phyloP scores from a whole-genome alignment of 2,888 invertebrate genomes.

The Nemoura dubitans region DNA sequence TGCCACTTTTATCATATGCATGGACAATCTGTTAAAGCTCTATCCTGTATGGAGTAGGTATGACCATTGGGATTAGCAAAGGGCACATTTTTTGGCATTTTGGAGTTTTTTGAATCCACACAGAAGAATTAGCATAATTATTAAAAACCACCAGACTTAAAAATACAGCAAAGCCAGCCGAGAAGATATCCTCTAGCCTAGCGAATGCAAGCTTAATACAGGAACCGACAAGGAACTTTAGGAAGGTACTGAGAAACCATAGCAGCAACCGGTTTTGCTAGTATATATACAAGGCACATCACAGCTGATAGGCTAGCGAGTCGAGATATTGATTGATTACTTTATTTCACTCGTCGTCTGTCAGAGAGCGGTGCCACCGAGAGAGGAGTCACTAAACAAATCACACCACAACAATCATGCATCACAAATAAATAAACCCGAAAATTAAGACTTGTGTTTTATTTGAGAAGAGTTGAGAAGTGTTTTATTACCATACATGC shows the following conservation, averaged over 20 bases:
- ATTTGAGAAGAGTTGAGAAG: too few relatives aligned
- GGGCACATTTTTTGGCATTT: too few relatives aligned
- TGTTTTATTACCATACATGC: too few relatives aligned
- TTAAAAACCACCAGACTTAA: too few relatives aligned
- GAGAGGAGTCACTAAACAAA: not conserved
- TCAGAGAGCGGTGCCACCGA: not conserved
- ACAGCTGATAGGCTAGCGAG: not conserved
- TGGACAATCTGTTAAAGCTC: too few relatives aligned
- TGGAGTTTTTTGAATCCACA: too few relatives aligned
- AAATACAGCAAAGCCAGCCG: not conserved
- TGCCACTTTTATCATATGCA: too few relatives aligned
- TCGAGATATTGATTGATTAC: not conserved
- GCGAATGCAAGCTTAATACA: not conserved
- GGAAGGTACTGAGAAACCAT: not conserved
- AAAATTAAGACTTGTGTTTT: not conserved
- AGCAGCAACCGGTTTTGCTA: not conserved
- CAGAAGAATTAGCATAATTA: too few relatives aligned
- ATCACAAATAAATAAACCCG: not conserved
- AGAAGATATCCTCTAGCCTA: not conserved
- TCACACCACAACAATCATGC: not conserved
- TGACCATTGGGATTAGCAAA: too few relatives aligned
- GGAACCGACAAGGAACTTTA: not conserved
- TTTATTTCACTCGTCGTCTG: not conserved
- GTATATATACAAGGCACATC: not conserved
- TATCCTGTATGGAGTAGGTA: too few relatives aligned